These are phyloP conservation scores for Panagrolaimus sp. DNA, from an alignment of 1,140 invertebrate species.

Conservation along the genomic window DNA sequence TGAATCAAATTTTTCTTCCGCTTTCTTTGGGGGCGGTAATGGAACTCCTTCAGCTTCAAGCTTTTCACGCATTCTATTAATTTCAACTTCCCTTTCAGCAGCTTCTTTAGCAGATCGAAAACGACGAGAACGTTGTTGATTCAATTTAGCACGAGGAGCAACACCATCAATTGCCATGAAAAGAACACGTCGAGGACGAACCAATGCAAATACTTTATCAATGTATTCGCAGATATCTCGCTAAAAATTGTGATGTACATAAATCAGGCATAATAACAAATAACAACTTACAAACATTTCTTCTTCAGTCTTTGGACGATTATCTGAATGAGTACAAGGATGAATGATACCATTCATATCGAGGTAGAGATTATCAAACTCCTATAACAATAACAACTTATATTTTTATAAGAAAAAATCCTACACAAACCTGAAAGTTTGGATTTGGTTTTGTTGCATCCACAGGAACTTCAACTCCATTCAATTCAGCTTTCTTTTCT, in stretches of 20 bases:
- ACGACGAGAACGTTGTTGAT: slow-evolving; percentile 91
- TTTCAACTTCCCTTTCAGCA: slow-evolving; percentile 79
- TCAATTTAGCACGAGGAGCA: slow-evolving; percentile 73
- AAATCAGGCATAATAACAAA: too few species aligned
- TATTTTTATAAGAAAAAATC: slow-evolving; percentile 93
- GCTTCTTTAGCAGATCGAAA: slow-evolving; percentile 94
- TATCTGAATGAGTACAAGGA: slow-evolving; percentile 99
- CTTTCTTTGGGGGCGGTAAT: slow-evolving; percentile 81
- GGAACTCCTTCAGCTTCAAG: slow-evolving; percentile 71
- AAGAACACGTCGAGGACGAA: slow-evolving; percentile 83
- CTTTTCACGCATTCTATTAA: slow-evolving; percentile 64
- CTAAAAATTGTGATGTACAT: slow-evolving; percentile 26
- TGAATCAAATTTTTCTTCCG: slow-evolving; percentile 89
- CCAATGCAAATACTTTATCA: slow-evolving; percentile 87
- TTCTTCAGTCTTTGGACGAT: slow-evolving; percentile 93
- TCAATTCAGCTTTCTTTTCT: slow-evolving; percentile 68
- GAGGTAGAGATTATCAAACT: slow-evolving; percentile 97
- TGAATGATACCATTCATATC: slow-evolving; percentile 99
- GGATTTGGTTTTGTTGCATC: slow-evolving; percentile 84
- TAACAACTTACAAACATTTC: slow-evolving; percentile 92
- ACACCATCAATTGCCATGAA: slow-evolving; percentile 99
- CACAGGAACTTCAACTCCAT: slow-evolving; percentile 68
- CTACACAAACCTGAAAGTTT: slow-evolving; percentile 91
- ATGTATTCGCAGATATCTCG: slow-evolving; percentile 91
- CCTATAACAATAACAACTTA: slow-evolving; percentile 77